Evolutionary conservation across 2,888 invertebrate genomes (phyloP).

Genomic region (Coenonympha glycerion): DNA sequence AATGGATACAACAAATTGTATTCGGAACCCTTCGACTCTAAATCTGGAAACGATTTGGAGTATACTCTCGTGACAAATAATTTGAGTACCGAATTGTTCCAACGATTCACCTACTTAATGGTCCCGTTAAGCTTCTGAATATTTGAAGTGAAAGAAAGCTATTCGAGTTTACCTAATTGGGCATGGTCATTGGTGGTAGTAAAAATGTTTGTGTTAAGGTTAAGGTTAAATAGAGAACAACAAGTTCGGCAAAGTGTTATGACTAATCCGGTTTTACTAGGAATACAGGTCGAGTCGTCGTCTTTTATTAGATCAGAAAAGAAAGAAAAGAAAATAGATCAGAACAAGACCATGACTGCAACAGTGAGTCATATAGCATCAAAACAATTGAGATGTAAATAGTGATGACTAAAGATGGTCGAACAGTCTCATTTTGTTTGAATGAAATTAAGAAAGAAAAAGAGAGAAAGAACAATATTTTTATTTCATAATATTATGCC

Average conservation of each 20-base stretch:
- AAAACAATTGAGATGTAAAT: not conserved
- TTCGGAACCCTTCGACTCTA: conserved; percentile 60
- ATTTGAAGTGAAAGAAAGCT: conserved; percentile 33
- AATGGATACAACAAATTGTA: conserved; percentile 45
- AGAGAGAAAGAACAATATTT: no score
- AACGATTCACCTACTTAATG: conserved; percentile 55
- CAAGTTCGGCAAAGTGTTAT: not conserved
- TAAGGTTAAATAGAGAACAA: no score
- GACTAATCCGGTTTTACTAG: not conserved
- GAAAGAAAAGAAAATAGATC: no score
- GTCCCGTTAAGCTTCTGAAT: conserved; percentile 49
- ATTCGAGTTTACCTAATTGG: conserved; percentile 16
- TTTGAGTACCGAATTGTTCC: conserved; percentile 61
- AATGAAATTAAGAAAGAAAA: no score
- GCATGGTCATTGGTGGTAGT: not conserved
- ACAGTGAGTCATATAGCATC: not conserved
- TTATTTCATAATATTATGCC: no score
- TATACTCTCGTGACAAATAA: conserved; percentile 68
- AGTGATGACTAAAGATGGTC: not conserved
- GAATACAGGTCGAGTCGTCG: not conserved
- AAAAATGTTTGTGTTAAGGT: not conserved
- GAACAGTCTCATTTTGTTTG: no score
- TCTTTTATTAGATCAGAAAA: not conserved
- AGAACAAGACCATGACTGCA: not conserved
- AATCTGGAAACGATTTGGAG: conserved; percentile 69